Evolutionary conservation across 2,797 vertebrate species (phyloP).

Genomic region (Knipowitschia caucasica): DNA sequence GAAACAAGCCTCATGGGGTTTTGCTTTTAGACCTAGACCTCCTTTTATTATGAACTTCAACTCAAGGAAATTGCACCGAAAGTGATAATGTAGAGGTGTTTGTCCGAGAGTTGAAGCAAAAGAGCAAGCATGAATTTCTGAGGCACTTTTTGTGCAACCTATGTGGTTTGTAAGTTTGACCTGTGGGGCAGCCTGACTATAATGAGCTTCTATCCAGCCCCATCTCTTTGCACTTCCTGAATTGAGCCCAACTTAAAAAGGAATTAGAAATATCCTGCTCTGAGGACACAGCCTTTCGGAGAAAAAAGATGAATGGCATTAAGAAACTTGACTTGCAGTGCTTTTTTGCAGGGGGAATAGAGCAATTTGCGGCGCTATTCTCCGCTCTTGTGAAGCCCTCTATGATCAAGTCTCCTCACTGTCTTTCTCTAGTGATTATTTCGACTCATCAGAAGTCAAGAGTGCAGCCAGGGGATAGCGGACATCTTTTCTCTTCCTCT

Average conservation of each 20-base stretch:
- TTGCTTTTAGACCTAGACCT: background rate
- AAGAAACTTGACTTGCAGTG: constrained; percentile 60
- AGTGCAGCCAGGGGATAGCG: constrained; percentile 52
- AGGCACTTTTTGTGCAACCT: constrained; percentile 47
- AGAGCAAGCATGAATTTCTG: constrained; percentile 32
- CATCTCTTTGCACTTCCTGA: constrained; percentile 56
- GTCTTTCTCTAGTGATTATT: constrained; percentile 65
- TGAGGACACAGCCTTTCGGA: constrained; percentile 60
- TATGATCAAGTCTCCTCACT: constrained; percentile 61
- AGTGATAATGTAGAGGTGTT: background rate
- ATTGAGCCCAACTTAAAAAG: constrained; percentile 65
- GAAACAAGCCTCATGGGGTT: too few species aligned
- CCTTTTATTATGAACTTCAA: background rate
- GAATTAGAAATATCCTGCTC: constrained; percentile 65
- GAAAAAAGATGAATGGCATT: constrained; percentile 68
- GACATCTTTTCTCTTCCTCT: constrained; percentile 55
- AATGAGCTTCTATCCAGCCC: constrained; percentile 60
- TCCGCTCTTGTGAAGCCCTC: constrained; percentile 42
- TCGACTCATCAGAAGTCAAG: constrained; percentile 68
- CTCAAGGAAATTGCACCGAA: background rate
- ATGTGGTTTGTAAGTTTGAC: constrained; percentile 52
- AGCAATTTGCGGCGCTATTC: constrained; percentile 48
- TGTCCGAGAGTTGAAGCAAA: background rate
- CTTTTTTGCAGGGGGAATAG: constrained; percentile 49
- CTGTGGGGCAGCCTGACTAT: constrained; percentile 56